phyloP scores from a whole-genome alignment of 64 coral and sea anemone genomes.

The Pocillopora verrucosa region DNA sequence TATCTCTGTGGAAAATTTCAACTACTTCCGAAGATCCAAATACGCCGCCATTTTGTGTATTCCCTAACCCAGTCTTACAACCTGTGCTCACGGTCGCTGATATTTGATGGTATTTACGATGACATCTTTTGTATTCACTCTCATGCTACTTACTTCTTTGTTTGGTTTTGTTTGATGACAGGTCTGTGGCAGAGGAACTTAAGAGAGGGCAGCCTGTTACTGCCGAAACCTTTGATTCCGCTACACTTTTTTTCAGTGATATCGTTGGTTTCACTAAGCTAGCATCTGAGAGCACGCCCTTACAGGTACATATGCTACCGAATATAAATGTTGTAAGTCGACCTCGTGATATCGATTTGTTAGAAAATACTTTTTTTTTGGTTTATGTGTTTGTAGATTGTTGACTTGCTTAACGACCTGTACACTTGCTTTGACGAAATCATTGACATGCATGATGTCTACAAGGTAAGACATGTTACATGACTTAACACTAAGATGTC shows the following conservation, averaged over 20 bases:
- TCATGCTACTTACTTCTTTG: no score
- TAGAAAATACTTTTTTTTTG: background rate
- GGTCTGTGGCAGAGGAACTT: constrained; percentile 57
- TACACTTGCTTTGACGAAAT: constrained; percentile 82
- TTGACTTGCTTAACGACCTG: constrained; percentile 82
- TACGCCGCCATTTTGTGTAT: background rate
- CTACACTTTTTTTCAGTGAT: constrained; percentile 62
- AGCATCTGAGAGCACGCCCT: constrained; percentile 42
- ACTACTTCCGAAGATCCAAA: background rate
- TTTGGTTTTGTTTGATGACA: background rate
- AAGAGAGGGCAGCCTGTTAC: constrained; percentile 48
- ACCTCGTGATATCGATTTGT: background rate
- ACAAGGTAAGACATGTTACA: constrained; percentile 65
- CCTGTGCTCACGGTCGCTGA: background rate
- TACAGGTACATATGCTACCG: background rate
- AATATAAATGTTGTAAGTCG: no score
- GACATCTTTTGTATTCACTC: no score
- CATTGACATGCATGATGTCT: constrained; percentile 84
- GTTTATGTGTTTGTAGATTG: constrained; percentile 38
- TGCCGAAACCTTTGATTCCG: constrained; percentile 43
- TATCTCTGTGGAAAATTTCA: background rate
- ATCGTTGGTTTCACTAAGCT: constrained; percentile 61
- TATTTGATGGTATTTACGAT: no score
- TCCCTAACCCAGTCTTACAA: background rate
- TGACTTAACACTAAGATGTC: no score